Base-by-base conservation (phyloP, 2,888 invertebrate species). In the Bembecia ichneumoniformis region DNA sequence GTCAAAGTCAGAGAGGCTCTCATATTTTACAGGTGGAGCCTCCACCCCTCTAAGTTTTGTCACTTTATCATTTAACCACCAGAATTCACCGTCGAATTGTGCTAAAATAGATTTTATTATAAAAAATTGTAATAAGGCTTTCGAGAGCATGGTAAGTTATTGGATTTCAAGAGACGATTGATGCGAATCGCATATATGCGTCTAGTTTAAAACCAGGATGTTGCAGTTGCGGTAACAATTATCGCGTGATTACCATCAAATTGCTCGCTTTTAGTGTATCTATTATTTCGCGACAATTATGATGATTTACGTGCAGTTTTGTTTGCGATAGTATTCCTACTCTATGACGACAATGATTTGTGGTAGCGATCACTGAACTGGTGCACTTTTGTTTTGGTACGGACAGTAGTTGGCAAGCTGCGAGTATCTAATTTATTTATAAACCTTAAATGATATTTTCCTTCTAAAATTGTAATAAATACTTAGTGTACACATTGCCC, bases 1-100 rank as follows among this genome's bases (percentile, higher is more conserved):
- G 51, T 80, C 82, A 16, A 73, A 74, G 50, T 75, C 74, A 52
- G 64, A 68, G 20, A 77, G 55, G 36, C 73, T 65, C 51, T 84
- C 84, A 53, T 77, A 73, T 53, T 59, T 62, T 0, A 79, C 79
- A 3, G 62, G 58, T 1, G 69, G 58, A 1, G 76, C 68, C 47
- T 62, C 60, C 3, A 63, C 57, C 3, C 67, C 64, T 43, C 69
- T 64, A 7, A 74, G 53, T 44, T 67, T 62, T 11, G 72, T 59
- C 20, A 82, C 54, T 55, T 81, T 74, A 35, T 75, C 63, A 51
- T 81, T 73, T 13, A 83, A 53, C 84, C 84, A 83, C 86, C 83
- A 82, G 60, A 86, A 86, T 56, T 79, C 76, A 35, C 84, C 84
- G 49, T 77, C 73, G 16, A 81, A 51, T 66, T 87, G 86, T 40